phyloP scores from a whole-genome alignment of 2,113 vertebrate genomes.

The Odocoileus virginianus region DNA sequence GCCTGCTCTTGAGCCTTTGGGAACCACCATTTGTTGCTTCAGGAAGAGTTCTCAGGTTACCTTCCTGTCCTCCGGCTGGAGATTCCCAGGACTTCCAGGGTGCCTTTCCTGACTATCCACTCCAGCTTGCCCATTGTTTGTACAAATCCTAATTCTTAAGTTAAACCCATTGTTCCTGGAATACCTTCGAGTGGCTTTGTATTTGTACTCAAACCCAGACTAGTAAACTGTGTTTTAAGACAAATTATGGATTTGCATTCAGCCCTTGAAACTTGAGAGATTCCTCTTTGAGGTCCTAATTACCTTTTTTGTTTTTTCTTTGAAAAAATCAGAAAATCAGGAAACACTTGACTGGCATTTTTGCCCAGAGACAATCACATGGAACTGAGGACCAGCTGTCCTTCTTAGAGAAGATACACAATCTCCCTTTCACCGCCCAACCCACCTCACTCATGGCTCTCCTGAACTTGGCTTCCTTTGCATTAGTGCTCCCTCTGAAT shows the following conservation, averaged over 20 bases:
- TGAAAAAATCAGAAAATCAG: background rate
- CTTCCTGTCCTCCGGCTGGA: background rate
- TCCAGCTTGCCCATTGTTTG: background rate
- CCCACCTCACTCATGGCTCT: background rate
- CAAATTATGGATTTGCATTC: background rate
- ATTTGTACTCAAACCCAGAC: background rate
- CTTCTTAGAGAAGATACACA: background rate
- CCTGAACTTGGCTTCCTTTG: background rate
- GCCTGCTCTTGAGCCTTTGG: background rate
- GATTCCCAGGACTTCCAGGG: background rate
- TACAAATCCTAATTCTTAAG: background rate
- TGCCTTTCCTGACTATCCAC: background rate
- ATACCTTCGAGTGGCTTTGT: background rate
- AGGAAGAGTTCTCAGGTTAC: background rate
- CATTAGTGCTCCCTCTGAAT: background rate
- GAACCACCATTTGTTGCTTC: background rate
- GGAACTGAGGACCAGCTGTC: background rate
- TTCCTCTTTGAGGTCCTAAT: background rate
- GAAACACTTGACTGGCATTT: background rate
- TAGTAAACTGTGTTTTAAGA: background rate
- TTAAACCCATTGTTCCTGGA: background rate
- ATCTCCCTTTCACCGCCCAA: background rate
- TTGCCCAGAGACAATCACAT: background rate
- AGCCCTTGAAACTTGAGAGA: background rate
- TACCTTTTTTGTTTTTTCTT: background rate